These are phyloP conservation scores for Cryptotis parvus DNA, from an alignment of 2,113 vertebrate genomes.

Conservation along the genomic window DNA sequence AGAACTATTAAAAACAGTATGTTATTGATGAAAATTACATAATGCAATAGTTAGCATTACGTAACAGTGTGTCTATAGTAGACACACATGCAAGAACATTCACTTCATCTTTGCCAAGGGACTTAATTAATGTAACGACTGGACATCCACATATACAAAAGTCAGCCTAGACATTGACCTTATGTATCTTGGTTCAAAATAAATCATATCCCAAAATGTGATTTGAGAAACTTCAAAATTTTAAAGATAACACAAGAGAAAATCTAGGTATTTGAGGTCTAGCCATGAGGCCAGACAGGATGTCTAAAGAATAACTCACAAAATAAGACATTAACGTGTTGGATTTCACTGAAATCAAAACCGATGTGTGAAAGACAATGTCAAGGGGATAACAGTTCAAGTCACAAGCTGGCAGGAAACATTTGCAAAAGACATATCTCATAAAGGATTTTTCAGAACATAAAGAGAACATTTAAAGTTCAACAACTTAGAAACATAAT, in stretches of 20 bases:
- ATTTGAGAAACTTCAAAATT: background rate
- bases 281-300: background rate
- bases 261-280: background rate
- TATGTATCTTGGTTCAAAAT: background rate
- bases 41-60: background rate
- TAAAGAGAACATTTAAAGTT: background rate
- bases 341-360: background rate
- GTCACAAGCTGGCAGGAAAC: background rate
- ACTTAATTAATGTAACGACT: background rate
- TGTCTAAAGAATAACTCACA: background rate
- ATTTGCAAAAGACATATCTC: background rate
- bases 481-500: background rate
- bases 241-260: background rate
- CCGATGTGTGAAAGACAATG: background rate
- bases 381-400: background rate
- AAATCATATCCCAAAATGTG: background rate
- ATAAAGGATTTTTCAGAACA: background rate
- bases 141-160: background rate
- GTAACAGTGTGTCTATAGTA: too few relatives aligned
- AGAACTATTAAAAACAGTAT: background rate
- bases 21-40: background rate
- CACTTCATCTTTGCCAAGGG: background rate
- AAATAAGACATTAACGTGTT: background rate
- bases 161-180: background rate
- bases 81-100: background rate